These are phyloP conservation scores for Brachylomia viminalis DNA, from an alignment of 2,888 invertebrate species.

Conservation along the genomic window DNA sequence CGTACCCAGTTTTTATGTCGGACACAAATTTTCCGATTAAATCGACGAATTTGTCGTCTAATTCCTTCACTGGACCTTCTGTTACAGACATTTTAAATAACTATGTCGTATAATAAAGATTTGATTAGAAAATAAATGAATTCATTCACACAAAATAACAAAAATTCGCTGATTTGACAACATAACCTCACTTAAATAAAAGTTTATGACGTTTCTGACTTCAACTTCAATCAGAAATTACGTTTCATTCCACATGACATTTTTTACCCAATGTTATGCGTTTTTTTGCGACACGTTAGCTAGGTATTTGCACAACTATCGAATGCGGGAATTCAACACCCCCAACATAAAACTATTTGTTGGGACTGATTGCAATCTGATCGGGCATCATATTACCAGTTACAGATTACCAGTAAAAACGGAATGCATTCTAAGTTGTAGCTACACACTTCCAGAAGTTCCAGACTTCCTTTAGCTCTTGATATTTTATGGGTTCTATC, in stretches of 20 bases:
- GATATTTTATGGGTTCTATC: neutral
- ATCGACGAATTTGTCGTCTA: conserved; percentile 79
- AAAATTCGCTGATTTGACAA: conserved; percentile 44
- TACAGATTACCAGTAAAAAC: no score
- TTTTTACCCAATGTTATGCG: neutral
- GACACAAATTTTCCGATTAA: conserved; percentile 82
- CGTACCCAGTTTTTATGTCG: conserved; percentile 79
- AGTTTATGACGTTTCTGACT: conserved; percentile 42
- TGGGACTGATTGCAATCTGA: no score
- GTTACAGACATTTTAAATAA: conserved; percentile 70
- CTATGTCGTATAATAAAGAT: neutral
- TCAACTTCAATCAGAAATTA: conserved; percentile 2
- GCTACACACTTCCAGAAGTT: no score
- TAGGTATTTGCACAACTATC: neutral
- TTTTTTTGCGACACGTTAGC: no score
- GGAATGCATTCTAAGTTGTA: no score
- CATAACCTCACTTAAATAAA: conserved; percentile 54
- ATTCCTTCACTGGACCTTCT: conserved; percentile 70
- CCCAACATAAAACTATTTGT: neutral
- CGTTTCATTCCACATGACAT: conserved; percentile 19
- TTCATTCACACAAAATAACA: conserved; percentile 10
- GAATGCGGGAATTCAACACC: neutral
- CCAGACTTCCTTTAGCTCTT: neutral
- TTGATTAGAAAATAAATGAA: conserved; percentile 6
- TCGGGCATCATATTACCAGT: no score